Evolutionary conservation across 2,888 invertebrate species (phyloP).

Genomic region (Disparrhopalites patrizii): DNA sequence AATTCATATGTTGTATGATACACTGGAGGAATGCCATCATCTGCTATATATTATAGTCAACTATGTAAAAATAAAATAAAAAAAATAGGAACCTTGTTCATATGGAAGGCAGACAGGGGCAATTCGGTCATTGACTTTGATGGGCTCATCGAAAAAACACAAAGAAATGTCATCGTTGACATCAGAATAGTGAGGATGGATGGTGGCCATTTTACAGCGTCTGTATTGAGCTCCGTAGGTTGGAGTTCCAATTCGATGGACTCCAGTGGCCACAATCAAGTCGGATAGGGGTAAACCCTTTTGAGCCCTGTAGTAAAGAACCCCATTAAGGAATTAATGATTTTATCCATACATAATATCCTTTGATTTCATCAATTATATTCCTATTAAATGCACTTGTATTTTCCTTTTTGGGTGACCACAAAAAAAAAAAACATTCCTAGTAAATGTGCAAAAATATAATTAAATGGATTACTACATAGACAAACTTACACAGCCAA

Average conservation of each 20-base stretch:
- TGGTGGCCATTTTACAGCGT: not conserved
- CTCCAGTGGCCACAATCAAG: not conserved
- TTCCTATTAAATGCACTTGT: no score
- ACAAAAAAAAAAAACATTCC: no score
- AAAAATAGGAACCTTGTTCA: slow-evolving; percentile 5
- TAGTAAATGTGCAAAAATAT: not conserved
- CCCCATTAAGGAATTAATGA: not conserved
- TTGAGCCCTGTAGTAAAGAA: not conserved
- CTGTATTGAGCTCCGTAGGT: not conserved
- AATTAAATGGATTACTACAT: not conserved
- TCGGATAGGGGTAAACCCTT: not conserved
- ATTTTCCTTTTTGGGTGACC: no score
- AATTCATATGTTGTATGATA: not conserved
- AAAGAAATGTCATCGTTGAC: slow-evolving; percentile 16
- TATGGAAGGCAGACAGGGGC: slow-evolving; percentile 19
- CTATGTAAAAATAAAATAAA: no score
- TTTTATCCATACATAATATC: no score
- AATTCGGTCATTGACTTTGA: not conserved
- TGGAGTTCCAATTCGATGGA: not conserved
- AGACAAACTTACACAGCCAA: not conserved
- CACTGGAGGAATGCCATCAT: not conserved
- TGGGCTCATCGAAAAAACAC: slow-evolving; percentile 11
- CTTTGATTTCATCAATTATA: no score
- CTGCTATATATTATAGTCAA: no score
- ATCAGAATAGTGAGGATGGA: slow-evolving; percentile 18